Evolutionary conservation across 2,113 vertebrate genomes (phyloP).

Genomic region (Apodemus speciosus): DNA sequence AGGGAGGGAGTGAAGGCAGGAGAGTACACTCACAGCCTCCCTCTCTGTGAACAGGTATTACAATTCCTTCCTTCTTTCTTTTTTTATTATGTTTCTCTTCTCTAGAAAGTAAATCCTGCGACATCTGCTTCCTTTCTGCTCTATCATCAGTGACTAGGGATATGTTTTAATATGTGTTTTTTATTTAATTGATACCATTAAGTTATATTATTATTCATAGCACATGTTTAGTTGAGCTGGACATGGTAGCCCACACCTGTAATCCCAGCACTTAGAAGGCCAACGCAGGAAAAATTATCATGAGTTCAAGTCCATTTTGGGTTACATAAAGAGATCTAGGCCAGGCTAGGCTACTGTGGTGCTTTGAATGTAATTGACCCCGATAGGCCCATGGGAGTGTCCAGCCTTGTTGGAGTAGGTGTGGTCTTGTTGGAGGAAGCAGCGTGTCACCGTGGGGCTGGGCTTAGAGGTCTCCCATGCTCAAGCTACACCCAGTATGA

Average conservation of each 20-base stretch:
- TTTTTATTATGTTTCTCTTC: not conserved
- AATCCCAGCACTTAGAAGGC: not conserved
- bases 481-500: too few species aligned
- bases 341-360: not conserved
- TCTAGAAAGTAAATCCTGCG: conserved; percentile 4
- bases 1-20: not conserved
- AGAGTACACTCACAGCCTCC: not conserved
- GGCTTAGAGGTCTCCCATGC: too few species aligned
- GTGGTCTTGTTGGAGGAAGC: too few species aligned
- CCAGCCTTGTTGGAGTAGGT: too few species aligned
- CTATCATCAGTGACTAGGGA: not conserved
- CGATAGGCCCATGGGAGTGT: too few species aligned
- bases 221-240: conserved; percentile 10
- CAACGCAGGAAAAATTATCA: not conserved
- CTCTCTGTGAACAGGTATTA: not conserved
- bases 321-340: not conserved
- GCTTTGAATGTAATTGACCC: too few species aligned
- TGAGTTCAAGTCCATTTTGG: not conserved
- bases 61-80: not conserved
- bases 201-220: not conserved
- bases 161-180: not conserved
- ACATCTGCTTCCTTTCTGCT: conserved; percentile 11
- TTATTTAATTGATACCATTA: conserved; percentile 21
- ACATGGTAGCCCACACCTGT: not conserved
- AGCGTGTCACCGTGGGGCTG: too few species aligned